phyloP scores from a whole-genome alignment of 1,140 invertebrate genomes.

The Drosophila tristis region DNA sequence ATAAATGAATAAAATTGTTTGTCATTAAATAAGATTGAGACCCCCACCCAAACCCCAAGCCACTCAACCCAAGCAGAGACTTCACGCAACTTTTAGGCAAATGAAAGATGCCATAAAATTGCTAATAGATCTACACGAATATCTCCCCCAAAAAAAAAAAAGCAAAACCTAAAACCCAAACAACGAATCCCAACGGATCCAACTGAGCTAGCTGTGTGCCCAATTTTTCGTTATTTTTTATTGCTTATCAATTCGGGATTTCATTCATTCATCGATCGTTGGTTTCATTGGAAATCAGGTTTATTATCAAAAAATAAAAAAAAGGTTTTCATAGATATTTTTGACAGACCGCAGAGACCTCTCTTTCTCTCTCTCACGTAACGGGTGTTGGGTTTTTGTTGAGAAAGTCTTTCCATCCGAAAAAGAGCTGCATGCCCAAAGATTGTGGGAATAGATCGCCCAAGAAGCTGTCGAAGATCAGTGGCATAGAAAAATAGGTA shows the following conservation, averaged over 20 bases:
- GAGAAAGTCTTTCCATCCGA: slow-evolving; percentile 48
- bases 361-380: slow-evolving; percentile 33
- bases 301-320: slow-evolving; percentile 52
- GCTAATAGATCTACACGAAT: slow-evolving; percentile 50
- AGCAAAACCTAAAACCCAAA: too few relatives aligned
- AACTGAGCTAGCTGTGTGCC: slow-evolving; percentile 33
- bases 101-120: slow-evolving; percentile 74
- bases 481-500: too few relatives aligned
- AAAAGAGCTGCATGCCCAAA: neutral
- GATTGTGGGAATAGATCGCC: slow-evolving; percentile 35
- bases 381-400: slow-evolving; percentile 40
- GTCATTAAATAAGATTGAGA: slow-evolving; percentile 48
- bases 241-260: slow-evolving; percentile 50
- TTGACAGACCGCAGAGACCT: slow-evolving; percentile 27
- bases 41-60: neutral
- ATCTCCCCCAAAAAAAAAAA: too few relatives aligned
- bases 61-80: slow-evolving; percentile 11
- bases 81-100: slow-evolving; percentile 72
- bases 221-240: slow-evolving; percentile 47
- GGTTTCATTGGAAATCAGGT: slow-evolving; percentile 29
- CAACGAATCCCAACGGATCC: too few relatives aligned
- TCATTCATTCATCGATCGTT: slow-evolving; percentile 54
- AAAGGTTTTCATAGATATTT: slow-evolving; percentile 65
- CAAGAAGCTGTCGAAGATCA: too few relatives aligned
- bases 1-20: slow-evolving; percentile 57